Conservation (phyloP, 2,888 invertebrate species). For the Acanthococcus lagerstroemiae region DNA sequence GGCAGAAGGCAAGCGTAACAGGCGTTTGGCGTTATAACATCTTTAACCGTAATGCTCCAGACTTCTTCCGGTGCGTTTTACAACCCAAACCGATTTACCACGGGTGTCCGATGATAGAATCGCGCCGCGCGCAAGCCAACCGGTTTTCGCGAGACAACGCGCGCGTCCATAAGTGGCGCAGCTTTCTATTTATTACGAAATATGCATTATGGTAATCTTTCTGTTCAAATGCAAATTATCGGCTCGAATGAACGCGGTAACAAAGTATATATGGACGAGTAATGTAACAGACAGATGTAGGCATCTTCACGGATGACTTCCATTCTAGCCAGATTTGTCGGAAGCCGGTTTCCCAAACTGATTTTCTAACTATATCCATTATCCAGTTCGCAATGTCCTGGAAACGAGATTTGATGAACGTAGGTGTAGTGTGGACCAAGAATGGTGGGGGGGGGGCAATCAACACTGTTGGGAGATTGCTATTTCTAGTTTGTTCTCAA, state of each 20-base stretch:
- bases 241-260: conserved; percentile 1
- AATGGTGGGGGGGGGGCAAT: no score
- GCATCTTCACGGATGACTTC: no score
- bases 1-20: neutral
- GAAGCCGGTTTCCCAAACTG: no score
- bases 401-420: no score
- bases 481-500: no score
- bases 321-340: no score
- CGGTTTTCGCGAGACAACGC: conserved; percentile 26
- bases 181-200: conserved; percentile 31
- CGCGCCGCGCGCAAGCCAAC: conserved; percentile 6
- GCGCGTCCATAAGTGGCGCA: neutral
- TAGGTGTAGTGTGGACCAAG: no score
- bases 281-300: no score
- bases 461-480: no score
- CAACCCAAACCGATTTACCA: conserved; percentile 18
- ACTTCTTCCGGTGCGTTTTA: conserved; percentile 26
- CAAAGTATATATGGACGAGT: no score
- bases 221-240: neutral
- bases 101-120: neutral
- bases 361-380: no score
- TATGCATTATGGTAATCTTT: conserved; percentile 9
- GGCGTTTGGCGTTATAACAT: conserved; percentile 9
- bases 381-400: no score
- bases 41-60: conserved; percentile 25